phyloP scores from a whole-genome alignment of 2,888 invertebrate genomes.

The Cheilosia urbana region DNA sequence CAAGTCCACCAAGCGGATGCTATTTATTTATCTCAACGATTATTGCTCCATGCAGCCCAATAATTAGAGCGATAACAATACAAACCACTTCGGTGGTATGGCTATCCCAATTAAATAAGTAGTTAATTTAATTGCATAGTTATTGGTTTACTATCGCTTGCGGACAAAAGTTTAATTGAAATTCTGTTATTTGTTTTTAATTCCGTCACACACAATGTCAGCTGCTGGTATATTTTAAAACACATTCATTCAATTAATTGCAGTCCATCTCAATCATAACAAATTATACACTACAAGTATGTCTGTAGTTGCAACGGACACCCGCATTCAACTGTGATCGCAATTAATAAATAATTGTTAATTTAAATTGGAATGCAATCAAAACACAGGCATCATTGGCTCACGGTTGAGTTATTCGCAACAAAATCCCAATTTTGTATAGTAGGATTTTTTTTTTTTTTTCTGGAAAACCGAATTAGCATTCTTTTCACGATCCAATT shows the following conservation, averaged over 20 bases:
- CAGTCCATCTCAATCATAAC: conserved; percentile 17
- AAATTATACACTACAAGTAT: conserved; percentile 2
- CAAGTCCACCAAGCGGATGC: too few relatives aligned
- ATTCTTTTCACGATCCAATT: conserved; percentile 21
- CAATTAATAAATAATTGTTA: conserved; percentile 55
- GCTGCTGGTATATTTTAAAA: neutral
- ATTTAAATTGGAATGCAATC: conserved; percentile 42
- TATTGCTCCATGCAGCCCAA: too few relatives aligned
- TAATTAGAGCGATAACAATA: too few relatives aligned
- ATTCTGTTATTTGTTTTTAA: conserved; percentile 55
- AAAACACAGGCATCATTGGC: conserved; percentile 19
- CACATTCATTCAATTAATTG: conserved; percentile 30
- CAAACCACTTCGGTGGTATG: too few relatives aligned
- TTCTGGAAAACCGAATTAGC: conserved; percentile 11
- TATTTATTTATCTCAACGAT: too few relatives aligned
- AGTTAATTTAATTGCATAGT: conserved; percentile 37
- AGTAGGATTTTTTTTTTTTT: neutral
- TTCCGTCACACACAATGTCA: neutral
- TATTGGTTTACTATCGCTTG: conserved; percentile 16
- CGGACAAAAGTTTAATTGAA: conserved; percentile 19
- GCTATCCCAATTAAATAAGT: neutral
- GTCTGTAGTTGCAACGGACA: neutral
- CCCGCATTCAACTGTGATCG: conserved; percentile 7
- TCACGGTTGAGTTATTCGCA: neutral
- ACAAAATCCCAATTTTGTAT: neutral